Base-by-base conservation (phyloP, 1,140 invertebrate species). In the Drosophila pallidifrons region DNA sequence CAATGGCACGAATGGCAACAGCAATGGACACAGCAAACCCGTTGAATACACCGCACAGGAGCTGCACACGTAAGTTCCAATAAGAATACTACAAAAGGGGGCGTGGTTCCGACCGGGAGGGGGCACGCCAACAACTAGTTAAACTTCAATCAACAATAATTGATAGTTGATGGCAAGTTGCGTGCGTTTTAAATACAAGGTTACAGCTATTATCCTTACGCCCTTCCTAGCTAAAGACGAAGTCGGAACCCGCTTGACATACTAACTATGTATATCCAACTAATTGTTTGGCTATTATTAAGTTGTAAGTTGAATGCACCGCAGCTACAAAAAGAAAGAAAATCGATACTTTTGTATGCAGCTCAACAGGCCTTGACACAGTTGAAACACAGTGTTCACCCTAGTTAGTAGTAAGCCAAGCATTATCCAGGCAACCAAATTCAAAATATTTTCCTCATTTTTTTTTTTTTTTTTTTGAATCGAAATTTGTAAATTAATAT, bases 61-160 rank as follows among this genome's bases (percentile, higher is more conserved):
- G 75, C 75, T 75, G 41, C 64, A 82, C 51, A 71, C 85, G 85
- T 88, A 81, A 89, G 85, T 87, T 46, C 35, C 38, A 35, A 25
- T 8, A 5, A 30, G 1, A 1, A 8, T 15, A 1, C 20, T 0
- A 43, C 35, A 15, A 20, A 10, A 16, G 15, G 13, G 6, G 38
- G 49, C 8, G 32, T 41, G 41, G 11, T 25, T 25, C 20, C 20
- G 20, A 25, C 20, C 20, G 28, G 2, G 0, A 25, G n/a, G 28
- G 11, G 61, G 46, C 78, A 72, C 68, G 82, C 66, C 61, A 81
- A 25, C 25, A 58, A 72, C 79, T 79, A 47, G 65, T 87, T 81
- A 69, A 47, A 54, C 35, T 70, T 32, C 60, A 70, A 67, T 80
- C 58, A 70, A 43, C 25, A 20, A 30, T 47, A 66, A 71, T 52